phyloP scores from a whole-genome alignment of 2,888 invertebrate species.

The Drosophila cyrtoloma region DNA sequence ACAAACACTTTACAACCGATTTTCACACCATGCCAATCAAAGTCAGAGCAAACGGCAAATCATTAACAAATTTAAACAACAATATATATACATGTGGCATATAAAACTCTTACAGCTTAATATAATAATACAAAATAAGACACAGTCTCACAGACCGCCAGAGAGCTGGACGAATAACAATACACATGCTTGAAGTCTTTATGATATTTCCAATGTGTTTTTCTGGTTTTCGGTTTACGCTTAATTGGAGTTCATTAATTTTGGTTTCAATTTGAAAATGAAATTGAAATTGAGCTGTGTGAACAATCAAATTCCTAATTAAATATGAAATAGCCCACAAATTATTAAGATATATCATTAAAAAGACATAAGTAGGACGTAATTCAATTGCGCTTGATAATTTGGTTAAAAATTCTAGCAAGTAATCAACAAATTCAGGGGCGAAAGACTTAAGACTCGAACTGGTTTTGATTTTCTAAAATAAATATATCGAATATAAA shows the following conservation, averaged over 20 bases:
- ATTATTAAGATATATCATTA: conserved; percentile 50
- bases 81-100: conserved; percentile 11
- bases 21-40: conserved; percentile 13
- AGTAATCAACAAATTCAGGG: conserved; percentile 68
- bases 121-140: conserved; percentile 33
- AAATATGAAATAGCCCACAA: conserved; percentile 46
- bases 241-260: conserved; percentile 78
- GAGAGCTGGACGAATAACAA: conserved; percentile 18
- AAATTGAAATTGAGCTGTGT: conserved; percentile 63
- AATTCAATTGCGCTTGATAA: conserved; percentile 43
- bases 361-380: conserved; percentile 23
- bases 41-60: conserved; percentile 20
- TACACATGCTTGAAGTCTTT: conserved; percentile 1
- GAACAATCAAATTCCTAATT: conserved; percentile 58
- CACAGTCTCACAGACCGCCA: background rate
- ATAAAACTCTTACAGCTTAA: conserved; percentile 31
- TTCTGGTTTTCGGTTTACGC: conserved; percentile 32
- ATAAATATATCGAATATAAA: conserved; percentile 24
- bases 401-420: conserved; percentile 67
- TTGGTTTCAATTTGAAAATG: conserved; percentile 47
- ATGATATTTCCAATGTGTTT: conserved; percentile 26
- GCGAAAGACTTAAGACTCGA: conserved; percentile 43
- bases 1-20: background rate
- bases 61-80: conserved; percentile 30
- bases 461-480: conserved; percentile 27